phyloP scores from a whole-genome alignment of 2,888 invertebrate genomes.

The Bedellia somnulentella region DNA sequence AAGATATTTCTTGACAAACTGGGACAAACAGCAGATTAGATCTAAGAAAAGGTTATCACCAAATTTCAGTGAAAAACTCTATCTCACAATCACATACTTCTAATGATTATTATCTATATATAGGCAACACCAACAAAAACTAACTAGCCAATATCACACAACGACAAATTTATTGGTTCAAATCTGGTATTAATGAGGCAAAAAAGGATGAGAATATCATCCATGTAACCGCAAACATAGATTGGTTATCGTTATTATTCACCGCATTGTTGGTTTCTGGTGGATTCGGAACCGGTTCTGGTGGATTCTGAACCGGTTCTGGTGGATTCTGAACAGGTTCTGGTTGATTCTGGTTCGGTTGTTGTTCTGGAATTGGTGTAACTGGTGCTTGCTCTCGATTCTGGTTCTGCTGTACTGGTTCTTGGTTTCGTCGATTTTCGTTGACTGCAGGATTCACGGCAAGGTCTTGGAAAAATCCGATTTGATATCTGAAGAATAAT shows the following conservation, averaged over 20 bases:
- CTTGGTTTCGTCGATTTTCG: constrained; percentile 21
- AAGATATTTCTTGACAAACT: too few species aligned
- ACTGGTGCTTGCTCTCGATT: not conserved
- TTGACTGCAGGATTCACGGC: constrained; percentile 24
- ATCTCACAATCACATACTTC: too few species aligned
- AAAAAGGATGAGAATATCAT: constrained; percentile 93
- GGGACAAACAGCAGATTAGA: too few species aligned
- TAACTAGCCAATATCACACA: constrained; percentile 6
- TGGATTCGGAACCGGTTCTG: not conserved
- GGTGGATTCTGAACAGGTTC: not conserved
- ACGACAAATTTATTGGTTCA: constrained; percentile 38
- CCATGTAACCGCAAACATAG: constrained; percentile 75
- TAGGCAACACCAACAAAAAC: too few species aligned
- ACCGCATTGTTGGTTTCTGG: constrained; percentile 12
- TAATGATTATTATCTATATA: too few species aligned
- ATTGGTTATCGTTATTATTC: constrained; percentile 22
- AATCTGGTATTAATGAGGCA: constrained; percentile 90
- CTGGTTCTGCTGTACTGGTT: constrained; percentile 16
- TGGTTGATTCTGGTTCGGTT: too few species aligned
- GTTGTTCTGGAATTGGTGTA: not conserved
- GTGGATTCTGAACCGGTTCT: too few species aligned
- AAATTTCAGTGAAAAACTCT: too few species aligned
- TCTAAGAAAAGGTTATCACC: too few species aligned
- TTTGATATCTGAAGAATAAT: constrained; percentile 63
- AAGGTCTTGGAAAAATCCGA: constrained; percentile 72